Evolutionary conservation across 2,888 invertebrate genomes (phyloP), one percentile per base, ranked within the genome.

Genomic region (Eudemis profundana): DNA sequence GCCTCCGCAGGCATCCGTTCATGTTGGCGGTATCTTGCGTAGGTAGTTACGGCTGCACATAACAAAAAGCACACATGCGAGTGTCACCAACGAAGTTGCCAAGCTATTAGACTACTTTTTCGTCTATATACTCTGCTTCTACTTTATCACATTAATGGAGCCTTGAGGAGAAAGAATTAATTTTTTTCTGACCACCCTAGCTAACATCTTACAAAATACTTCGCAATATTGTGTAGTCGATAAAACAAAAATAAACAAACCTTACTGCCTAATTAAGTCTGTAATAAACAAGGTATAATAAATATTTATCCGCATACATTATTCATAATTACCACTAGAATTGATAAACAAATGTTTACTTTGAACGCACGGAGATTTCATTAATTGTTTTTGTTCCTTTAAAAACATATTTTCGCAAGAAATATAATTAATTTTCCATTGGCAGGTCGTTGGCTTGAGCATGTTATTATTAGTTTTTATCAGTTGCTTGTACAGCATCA

Each of bases 221-320:
- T 12, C 21, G 42, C 23, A n/a, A 29, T 44, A 44, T 17, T 27
- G 17, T 42, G n/a, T 7, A 8, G 15, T 17, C 38, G 7, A 42
- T 54, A 40, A 15, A 54, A 29, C 17, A 19, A 56, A 42, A 56
- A 44, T 56, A 56, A 56, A 56, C 56, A 56, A 44, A 29, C n/a
- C 33, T 33, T 12, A 3, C 5, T 15, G 10, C 5, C 40, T 49
- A 59, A 59, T 59, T 44, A 46, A 64, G 17, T 59, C 36, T 15
- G 19, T 15, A 47, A 56, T 40, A 53, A 56, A 62, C 62, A 38
- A 15, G n/a, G 8, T 50, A 19, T 44, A 12, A 27, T 59, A 44
- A 59, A 64, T 59, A 38, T 64, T 64, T 51, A 21, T 57, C 42
- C 17, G 17, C 38, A 27, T 64, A 59, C 51, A 51, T 59, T 51